Evolutionary conservation across 2,113 vertebrate species (phyloP).

Genomic region (Otus sunia): DNA sequence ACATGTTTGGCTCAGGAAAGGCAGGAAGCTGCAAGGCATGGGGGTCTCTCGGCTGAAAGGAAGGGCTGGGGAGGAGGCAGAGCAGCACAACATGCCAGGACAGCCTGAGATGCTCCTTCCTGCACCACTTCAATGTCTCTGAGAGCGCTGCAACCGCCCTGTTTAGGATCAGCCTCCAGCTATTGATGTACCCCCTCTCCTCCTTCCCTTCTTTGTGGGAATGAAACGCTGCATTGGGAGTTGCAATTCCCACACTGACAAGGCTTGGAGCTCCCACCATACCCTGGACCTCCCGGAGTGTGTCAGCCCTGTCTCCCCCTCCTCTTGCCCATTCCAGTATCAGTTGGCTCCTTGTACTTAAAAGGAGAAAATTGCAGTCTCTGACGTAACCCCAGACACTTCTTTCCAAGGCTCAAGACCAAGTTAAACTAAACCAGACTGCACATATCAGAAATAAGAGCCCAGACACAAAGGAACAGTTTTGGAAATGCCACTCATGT

Average conservation of each 20-base stretch:
- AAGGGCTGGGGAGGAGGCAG: background rate
- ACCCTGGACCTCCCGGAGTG: background rate
- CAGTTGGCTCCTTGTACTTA: background rate
- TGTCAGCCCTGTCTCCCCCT: background rate
- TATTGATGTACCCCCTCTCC: fast-evolving
- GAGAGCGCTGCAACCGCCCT: fast-evolving
- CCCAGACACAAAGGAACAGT: background rate
- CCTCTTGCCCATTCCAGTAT: fast-evolving
- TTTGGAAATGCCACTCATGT: background rate
- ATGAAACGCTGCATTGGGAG: background rate
- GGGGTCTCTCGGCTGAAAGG: background rate
- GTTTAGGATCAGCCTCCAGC: background rate
- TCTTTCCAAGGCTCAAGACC: background rate
- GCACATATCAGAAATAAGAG: background rate
- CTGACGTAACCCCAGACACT: background rate
- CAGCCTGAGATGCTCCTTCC: background rate
- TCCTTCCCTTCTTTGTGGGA: background rate
- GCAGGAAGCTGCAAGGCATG: background rate
- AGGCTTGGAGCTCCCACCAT: background rate
- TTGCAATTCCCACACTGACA: background rate
- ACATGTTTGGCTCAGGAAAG: background rate
- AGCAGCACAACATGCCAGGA: background rate
- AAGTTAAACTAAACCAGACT: background rate
- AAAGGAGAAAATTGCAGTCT: background rate
- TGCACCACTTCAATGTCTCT: fast-evolving